These are phyloP conservation scores for Acanthosepion pharaonis DNA, from an alignment of 2,888 invertebrate genomes.

Conservation along the genomic window DNA sequence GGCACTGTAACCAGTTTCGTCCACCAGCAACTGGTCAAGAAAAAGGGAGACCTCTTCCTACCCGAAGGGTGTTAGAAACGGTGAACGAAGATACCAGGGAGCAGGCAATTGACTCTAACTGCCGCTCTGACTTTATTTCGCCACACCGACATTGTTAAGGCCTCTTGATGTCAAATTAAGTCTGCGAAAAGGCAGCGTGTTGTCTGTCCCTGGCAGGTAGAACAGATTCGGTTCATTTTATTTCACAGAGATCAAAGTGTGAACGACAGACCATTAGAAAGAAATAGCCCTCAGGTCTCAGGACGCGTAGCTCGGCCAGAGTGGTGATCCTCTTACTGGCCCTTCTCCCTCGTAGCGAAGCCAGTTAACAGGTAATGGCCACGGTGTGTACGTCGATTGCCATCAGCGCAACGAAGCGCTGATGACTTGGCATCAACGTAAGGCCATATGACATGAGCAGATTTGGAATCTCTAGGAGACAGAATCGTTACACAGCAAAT, in stretches of 20 bases:
- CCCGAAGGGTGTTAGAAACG: not conserved
- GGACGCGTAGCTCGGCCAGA: not conserved
- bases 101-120: not conserved
- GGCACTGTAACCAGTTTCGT: not conserved
- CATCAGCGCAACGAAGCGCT: not conserved
- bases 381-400: not conserved
- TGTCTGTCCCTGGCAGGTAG: not conserved
- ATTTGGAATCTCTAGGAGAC: not conserved
- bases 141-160: no score
- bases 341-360: not conserved
- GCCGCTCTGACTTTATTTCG: not conserved
- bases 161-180: slow-evolving; percentile 7
- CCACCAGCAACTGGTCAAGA: not conserved
- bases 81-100: not conserved
- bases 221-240: not conserved
- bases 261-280: slow-evolving; percentile 33
- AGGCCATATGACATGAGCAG: not conserved
- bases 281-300: not conserved
- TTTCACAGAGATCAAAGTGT: not conserved
- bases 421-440: not conserved
- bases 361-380: slow-evolving; percentile 6
- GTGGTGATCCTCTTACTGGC: not conserved
- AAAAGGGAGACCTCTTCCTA: not conserved
- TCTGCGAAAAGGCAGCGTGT: not conserved
- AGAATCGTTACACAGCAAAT: not conserved